Conservation (phyloP, 2,888 invertebrate species). For the Perizoma flavofasciatum region DNA sequence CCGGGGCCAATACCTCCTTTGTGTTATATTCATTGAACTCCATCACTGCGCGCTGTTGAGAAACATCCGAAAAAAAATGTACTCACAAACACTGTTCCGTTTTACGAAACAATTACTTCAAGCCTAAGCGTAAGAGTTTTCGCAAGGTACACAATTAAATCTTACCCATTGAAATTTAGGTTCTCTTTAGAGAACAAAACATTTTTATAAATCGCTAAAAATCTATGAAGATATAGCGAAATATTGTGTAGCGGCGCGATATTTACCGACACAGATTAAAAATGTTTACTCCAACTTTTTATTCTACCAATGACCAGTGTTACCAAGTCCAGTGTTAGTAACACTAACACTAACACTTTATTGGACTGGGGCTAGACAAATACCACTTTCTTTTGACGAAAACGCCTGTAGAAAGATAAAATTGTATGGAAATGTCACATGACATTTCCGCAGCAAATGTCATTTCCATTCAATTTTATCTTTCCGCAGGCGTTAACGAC, state of each 20-base stretch:
- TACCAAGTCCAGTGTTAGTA: too few relatives aligned
- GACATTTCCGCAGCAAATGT: too few relatives aligned
- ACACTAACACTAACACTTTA: too few relatives aligned
- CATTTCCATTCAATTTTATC: too few relatives aligned
- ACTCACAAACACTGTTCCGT: slow-evolving; percentile 55
- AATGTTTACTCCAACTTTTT: too few relatives aligned
- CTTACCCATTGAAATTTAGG: slow-evolving; percentile 80
- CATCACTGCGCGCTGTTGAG: slow-evolving; percentile 78
- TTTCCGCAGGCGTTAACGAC: too few relatives aligned
- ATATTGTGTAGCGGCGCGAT: slow-evolving; percentile 38
- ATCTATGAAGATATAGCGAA: slow-evolving; percentile 37
- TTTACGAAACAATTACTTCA: slow-evolving; percentile 38
- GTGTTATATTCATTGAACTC: slow-evolving; percentile 75
- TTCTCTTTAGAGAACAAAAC: slow-evolving; percentile 80
- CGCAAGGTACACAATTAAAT: slow-evolving; percentile 31
- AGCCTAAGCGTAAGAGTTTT: slow-evolving; percentile 6
- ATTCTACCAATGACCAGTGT: too few relatives aligned
- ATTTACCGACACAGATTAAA: too few relatives aligned
- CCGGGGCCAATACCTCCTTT: slow-evolving; percentile 74
- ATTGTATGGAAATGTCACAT: too few relatives aligned
- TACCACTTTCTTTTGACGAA: too few relatives aligned
- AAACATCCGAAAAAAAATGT: slow-evolving; percentile 59
- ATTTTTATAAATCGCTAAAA: slow-evolving; percentile 52
- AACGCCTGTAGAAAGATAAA: too few relatives aligned
- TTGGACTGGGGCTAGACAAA: too few relatives aligned